Percentiles rank a stretch among this genome's conserved stretches.
phyloP scores from a whole-genome alignment of 2,888 invertebrate genomes.

The Eumacrocentrus americanus region DNA sequence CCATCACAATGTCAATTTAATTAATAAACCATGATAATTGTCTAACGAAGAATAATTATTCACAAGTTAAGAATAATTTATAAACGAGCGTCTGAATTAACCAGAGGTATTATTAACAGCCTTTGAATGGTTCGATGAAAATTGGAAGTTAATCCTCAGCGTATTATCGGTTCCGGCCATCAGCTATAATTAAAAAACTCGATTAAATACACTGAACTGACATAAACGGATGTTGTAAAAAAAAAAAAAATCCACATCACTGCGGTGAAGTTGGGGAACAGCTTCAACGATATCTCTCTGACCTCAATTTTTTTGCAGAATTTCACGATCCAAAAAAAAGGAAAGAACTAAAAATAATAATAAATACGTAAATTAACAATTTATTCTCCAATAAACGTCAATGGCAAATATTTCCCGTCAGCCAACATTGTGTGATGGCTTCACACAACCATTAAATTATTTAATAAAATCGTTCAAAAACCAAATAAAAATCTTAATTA shows the following conservation, averaged over 20 bases:
- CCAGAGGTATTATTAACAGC: background rate
- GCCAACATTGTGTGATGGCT: background rate
- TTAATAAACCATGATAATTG: no score
- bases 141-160: background rate
- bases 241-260: background rate
- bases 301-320: slow-evolving; percentile 6
- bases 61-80: background rate
- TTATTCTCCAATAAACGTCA: background rate
- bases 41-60: no score
- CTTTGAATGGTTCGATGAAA: background rate
- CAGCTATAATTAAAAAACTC: background rate
- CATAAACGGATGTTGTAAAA: background rate
- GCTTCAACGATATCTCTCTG: background rate
- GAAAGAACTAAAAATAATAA: no score
- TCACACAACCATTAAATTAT: no score
- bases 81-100: background rate
- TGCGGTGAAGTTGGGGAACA: background rate
- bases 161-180: background rate
- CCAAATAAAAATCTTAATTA: no score
- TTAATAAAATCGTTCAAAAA: no score
- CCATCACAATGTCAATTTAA: no score
- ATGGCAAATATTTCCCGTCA: background rate
- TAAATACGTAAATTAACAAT: no score
- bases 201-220: background rate
- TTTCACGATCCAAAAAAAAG: slow-evolving; percentile 2